These are phyloP conservation scores for Dermochelys coriacea DNA, from an alignment of 2,797 vertebrate genomes.

Conservation along the genomic window DNA sequence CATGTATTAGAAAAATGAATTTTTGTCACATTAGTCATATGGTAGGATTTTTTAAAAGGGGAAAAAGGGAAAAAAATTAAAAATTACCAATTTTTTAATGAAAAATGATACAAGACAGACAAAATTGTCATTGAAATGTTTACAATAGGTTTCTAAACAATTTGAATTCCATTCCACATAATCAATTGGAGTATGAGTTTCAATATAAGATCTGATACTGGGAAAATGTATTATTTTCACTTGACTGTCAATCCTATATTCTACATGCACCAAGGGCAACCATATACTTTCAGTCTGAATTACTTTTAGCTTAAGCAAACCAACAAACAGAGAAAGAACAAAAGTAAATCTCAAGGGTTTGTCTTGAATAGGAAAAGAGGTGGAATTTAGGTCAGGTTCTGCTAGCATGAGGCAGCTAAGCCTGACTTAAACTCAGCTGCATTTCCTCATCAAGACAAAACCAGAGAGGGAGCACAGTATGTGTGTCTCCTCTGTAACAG, in stretches of 20 bases:
- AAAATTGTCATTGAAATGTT: not conserved
- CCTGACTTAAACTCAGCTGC: not conserved
- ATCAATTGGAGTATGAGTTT: not conserved
- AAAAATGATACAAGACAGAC: not conserved
- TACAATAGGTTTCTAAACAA: not conserved
- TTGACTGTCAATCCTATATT: not conserved
- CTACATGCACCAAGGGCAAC: not conserved
- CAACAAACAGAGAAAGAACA: not conserved
- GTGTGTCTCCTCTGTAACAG: not conserved
- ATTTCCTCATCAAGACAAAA: not conserved
- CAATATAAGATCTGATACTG: not conserved
- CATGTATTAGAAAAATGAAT: not conserved
- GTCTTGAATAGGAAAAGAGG: rapidly evolving
- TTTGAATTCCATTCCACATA: not conserved
- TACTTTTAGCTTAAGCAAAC: not conserved
- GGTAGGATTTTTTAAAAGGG: slow-evolving; percentile 1
- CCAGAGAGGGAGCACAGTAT: not conserved
- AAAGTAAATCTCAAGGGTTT: rapidly evolving
- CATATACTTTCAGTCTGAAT: not conserved
- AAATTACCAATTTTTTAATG: not conserved
- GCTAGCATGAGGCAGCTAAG: not conserved
- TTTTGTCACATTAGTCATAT: not conserved
- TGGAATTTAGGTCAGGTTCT: rapidly evolving
- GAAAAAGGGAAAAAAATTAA: not conserved
- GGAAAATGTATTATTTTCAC: not conserved